These are phyloP conservation scores for Mythimna lalbum DNA, from an alignment of 2,888 invertebrate genomes.

Conservation along the genomic window DNA sequence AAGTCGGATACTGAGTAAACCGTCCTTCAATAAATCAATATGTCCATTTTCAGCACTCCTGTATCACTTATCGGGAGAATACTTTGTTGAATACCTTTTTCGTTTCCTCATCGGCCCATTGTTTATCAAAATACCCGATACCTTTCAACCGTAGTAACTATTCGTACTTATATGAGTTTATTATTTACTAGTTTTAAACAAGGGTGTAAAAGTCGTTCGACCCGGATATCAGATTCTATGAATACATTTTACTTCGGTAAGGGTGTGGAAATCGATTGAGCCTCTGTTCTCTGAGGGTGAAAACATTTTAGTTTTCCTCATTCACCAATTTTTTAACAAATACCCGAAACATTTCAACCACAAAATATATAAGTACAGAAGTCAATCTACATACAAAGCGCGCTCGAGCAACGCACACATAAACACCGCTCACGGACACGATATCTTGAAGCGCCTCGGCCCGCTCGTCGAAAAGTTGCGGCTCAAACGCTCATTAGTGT, in stretches of 20 bases:
- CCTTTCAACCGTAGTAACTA: background rate
- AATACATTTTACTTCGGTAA: background rate
- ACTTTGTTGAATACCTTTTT: background rate
- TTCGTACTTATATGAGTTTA: background rate
- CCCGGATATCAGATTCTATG: constrained; percentile 3
- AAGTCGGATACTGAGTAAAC: background rate
- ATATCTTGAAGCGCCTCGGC: too few relatives aligned
- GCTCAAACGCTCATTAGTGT: too few relatives aligned
- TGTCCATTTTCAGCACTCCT: background rate
- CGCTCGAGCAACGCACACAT: too few relatives aligned
- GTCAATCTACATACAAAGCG: too few relatives aligned
- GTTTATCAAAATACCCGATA: background rate
- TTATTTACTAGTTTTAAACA: background rate
- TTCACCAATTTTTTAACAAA: too few relatives aligned
- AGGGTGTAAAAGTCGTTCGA: background rate
- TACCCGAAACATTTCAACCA: too few relatives aligned
- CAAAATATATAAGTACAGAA: too few relatives aligned
- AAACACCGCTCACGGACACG: too few relatives aligned
- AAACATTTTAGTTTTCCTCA: too few relatives aligned
- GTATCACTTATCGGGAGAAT: background rate
- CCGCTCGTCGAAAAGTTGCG: too few relatives aligned
- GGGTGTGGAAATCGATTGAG: background rate
- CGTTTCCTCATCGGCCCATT: background rate
- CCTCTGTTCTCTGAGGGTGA: background rate
- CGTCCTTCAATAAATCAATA: background rate